Evolutionary conservation across 2,113 vertebrate genomes (phyloP).

Genomic region (Trochalopteron elliotii): DNA sequence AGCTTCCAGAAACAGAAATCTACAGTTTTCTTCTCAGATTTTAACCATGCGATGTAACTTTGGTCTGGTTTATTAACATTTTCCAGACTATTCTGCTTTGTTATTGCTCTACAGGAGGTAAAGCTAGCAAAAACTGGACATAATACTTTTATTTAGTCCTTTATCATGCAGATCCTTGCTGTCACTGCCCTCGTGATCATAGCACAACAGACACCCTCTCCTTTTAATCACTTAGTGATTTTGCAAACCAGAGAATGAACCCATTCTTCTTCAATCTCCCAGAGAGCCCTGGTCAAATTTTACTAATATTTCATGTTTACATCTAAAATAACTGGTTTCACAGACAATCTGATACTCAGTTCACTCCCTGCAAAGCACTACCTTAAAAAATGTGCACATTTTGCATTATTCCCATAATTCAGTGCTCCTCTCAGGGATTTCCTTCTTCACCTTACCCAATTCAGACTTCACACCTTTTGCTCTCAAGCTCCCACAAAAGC

Average conservation of each 20-base stretch:
- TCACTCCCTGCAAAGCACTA: not conserved
- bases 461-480: not conserved
- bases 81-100: not conserved
- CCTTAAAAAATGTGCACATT: not conserved
- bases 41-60: not conserved
- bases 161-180: not conserved
- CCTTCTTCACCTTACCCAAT: not conserved
- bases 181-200: not conserved
- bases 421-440: not conserved
- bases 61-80: not conserved
- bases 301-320: not conserved
- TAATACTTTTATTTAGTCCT: not conserved
- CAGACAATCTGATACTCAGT: not conserved
- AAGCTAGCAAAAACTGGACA: not conserved
- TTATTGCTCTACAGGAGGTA: not conserved
- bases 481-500: not conserved
- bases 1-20: not conserved
- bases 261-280: not conserved
- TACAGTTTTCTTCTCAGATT: not conserved
- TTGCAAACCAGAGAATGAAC: not conserved
- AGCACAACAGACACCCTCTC: not conserved
- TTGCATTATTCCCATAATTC: fast-evolving
- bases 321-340: not conserved
- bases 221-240: not conserved
- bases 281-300: not conserved